phyloP scores from a whole-genome alignment of 1,140 invertebrate species.

The Brachionus rotundiformis region DNA sequence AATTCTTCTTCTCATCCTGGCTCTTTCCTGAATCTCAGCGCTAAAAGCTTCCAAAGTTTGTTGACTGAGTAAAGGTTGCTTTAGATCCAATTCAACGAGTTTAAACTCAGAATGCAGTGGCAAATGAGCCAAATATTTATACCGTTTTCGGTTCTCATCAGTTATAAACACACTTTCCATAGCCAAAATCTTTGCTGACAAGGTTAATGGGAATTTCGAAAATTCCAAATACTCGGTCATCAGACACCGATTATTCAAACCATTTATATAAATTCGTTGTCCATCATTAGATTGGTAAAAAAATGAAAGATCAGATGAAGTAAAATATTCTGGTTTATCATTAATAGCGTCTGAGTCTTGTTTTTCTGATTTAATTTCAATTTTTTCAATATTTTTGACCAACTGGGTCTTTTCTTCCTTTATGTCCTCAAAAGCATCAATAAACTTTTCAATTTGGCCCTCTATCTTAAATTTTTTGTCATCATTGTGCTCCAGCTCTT shows the following conservation, averaged over 20 bases:
- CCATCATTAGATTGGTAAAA: conserved; percentile 70
- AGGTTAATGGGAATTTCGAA: conserved; percentile 73
- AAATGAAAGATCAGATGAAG: conserved; percentile 50
- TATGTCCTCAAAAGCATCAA: conserved; percentile 14
- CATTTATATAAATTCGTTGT: conserved; percentile 86
- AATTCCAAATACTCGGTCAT: conserved; percentile 80
- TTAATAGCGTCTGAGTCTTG: not conserved
- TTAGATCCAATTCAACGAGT: conserved; percentile 80
- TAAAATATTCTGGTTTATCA: not conserved
- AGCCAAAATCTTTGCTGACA: conserved; percentile 74
- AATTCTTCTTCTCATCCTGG: conserved; percentile 69
- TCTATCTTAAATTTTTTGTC: not conserved
- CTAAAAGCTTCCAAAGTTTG: conserved; percentile 61
- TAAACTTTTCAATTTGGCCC: not conserved
- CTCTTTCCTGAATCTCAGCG: conserved; percentile 72
- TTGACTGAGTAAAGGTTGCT: conserved; percentile 72
- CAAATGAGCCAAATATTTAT: conserved; percentile 82
- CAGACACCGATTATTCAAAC: conserved; percentile 85
- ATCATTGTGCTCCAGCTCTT: not conserved
- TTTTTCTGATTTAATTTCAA: not conserved
- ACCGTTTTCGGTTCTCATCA: conserved; percentile 66
- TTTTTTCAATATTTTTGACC: not conserved
- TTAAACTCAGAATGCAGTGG: conserved; percentile 86
- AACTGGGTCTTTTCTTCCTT: not conserved
- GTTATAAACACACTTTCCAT: conserved; percentile 80